Percentiles rank a stretch among this genome's conserved stretches.
These are phyloP conservation scores for Dasysyrphus tricinctus DNA, from an alignment of 2,888 invertebrate species.

Conservation along the genomic window DNA sequence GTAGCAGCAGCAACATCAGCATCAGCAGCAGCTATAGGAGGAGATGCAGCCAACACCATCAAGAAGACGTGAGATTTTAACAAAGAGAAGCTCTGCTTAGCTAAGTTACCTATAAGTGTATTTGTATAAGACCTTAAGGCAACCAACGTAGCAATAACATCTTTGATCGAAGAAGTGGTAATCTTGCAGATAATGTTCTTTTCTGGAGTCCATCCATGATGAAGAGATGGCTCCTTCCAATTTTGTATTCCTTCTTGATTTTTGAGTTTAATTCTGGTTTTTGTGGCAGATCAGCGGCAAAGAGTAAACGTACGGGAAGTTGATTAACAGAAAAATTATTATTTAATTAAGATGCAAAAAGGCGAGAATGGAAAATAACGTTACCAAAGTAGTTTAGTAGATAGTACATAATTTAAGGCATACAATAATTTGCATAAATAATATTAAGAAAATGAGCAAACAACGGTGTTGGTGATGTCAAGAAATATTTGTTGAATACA, in stretches of 20 bases:
- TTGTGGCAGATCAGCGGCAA: neutral
- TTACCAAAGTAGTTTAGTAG: conserved; percentile 39
- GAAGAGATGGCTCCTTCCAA: conserved; percentile 3
- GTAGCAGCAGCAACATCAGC: conserved; percentile 16
- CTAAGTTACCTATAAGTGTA: conserved; percentile 44
- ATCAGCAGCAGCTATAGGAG: conserved; percentile 62
- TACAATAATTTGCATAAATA: conserved; percentile 56
- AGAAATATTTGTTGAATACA: neutral
- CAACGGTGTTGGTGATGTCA: neutral
- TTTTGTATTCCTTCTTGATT: neutral
- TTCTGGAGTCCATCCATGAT: neutral
- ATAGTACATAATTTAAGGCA: conserved; percentile 45
- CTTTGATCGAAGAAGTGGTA: conserved; percentile 65
- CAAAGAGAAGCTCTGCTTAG: conserved; percentile 48
- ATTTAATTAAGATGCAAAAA: conserved; percentile 71
- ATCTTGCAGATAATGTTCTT: conserved; percentile 56
- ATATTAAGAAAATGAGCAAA: neutral
- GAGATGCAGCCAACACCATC: conserved; percentile 62
- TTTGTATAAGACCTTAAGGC: conserved; percentile 65
- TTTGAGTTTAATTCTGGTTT: conserved; percentile 48
- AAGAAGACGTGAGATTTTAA: conserved; percentile 44
- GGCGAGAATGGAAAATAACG: conserved; percentile 7
- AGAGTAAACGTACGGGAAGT: conserved; percentile 5
- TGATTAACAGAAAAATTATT: conserved; percentile 71
- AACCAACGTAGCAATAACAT: conserved; percentile 62